Base-by-base conservation (phyloP, 2,888 invertebrate genomes). In the Tiliacea aurago region DNA sequence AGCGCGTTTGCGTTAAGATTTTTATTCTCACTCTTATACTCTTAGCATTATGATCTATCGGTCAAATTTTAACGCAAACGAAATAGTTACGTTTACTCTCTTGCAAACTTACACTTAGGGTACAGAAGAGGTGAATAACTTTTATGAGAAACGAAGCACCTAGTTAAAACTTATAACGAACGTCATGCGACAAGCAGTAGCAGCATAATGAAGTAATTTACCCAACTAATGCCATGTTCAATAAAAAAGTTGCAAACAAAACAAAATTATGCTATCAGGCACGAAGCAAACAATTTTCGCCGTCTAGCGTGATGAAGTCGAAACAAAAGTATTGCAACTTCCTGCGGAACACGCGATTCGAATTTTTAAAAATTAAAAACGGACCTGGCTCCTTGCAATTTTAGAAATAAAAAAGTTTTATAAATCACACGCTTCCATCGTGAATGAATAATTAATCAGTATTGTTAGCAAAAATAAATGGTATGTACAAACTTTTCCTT, bases 231-330 rank as follows among this genome's bases (percentile, higher is more conserved):
- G 47, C 28, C 63, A 69, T 67, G 76, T 76, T 70, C 68, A 58
- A 78, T 73, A 78, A 82, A 84, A 75, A 86, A 85, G 72, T 79
- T 73, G 49, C 78, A 81, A 70, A 78, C 75, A 70, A 78, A 79
- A 78, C 73, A 62, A 80, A 80, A 81, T 76, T 84, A 78, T 70
- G 71, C 70, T 82, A 81, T 76, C 73, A 65, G 75, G 59, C 77
- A 78, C 82, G 87, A 88, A 84, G 73, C 86, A 87, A 90, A 90
- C 90, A 89, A 90, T 91, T 91, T 91, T 91, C 90, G 88, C 89
- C 83, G 84, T 75, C 86, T 89, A 85, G 93, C 94, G 94, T 94
- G 94, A 90, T 92, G 81, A 85, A 81, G 64, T 81, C 74, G 86
- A 87, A 91, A 92, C 89, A 89, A 85, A 90, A 90, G 89, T 89